Base-by-base conservation (phyloP, 92 coral and sea anemone genomes). In the Parazoanthus atlanticus region DNA sequence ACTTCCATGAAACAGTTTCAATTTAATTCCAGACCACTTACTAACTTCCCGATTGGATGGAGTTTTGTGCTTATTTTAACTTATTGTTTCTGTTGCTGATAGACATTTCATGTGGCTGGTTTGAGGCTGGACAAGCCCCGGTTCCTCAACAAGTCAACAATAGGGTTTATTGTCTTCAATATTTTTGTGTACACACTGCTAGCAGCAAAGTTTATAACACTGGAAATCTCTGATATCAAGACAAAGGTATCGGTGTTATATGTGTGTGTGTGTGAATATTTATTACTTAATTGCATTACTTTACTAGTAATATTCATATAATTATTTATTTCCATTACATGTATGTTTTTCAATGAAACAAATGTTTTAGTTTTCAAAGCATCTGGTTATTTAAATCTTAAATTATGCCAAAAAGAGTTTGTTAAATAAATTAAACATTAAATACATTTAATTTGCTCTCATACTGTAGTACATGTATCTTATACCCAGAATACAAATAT, bases 81-180 rank as follows among this genome's bases (percentile, higher is more conserved):
- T 43, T 38, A 26, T 40, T 38, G 41, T 67, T 43, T 64, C 29
- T 78, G 21, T 58, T 84, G 34, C 52, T 83, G 46, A 19, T 87
- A 96, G 99, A 94, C 97, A 76, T 97, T 97, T 90, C 99, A 97
- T 79, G 94, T 97, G 41, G 93, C 90, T 80, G 99, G 98, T 17
- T 90, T 96, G 81, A 93, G 90, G 19, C 88, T 94, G n/a, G 99
- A 97, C 89, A 91, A 92, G 88, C 98, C 98, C 16, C 90, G 95
- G 32, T 97, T 97, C 85, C 97, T 97, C 82, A 97, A 84, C 93
- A 95, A 97, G 78, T 97, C 99, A 38, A 86, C 93, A 10, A 71
- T 91, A 79, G 96, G 92, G 15, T 95, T 93, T 79, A 81, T 92
- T 47, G 41, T 89, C 25, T 95, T 97, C 83, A 97, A 97, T 81